Base-by-base conservation (phyloP, 2,113 vertebrate genomes). In the Rhea americana region DNA sequence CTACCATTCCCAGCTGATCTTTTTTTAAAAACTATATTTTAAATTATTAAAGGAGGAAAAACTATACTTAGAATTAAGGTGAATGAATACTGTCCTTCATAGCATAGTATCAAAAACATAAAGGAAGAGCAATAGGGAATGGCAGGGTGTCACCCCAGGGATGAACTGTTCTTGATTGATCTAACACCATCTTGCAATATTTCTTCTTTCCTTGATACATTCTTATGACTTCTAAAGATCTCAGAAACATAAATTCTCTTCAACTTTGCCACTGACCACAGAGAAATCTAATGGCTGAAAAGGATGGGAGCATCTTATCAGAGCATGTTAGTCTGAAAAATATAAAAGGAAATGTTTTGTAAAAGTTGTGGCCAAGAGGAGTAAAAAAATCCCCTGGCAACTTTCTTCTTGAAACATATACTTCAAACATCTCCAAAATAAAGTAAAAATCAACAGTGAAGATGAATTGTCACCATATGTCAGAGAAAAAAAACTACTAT, bases 221-320 rank as follows among this genome's bases (percentile, higher is more conserved):
- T 91, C 72, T 78, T 93, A 61, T 77, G 58, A 93, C 79, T 89
- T 86, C 79, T 13, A 80, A 83, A 92, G 58, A 87, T 74, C 58
- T 89, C 72, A 90, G 51, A 92, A 94, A 82, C 91, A 95, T 11
- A 92, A 62, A 72, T 71, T 85, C 2, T 83, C 87, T 93, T 93
- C 56, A 95, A 73, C 58, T 82, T 90, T 87, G 50, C 47, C 87
- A 85, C 65, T 85, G 25, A 12, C 43, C 43, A 93, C 18, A 88
- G 93, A 94, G 70, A 82, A 89, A 79, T 26, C 24, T 90, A 90
- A 93, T 30, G n/a, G 37, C 39, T 63, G 35, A 93, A 89, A 91
- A 71, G 26, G 32, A 72, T 37, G 25, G 16, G 18, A 35, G 7
- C 37, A 86, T 84, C 81, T 91, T 92, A 68, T 75, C 70, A 84